A percentile compares a stretch with the other conserved stretches of the same genome.
These are phyloP conservation scores for Hemitrygon akajei DNA, from an alignment of 2,797 vertebrate genomes.

Conservation along the genomic window DNA sequence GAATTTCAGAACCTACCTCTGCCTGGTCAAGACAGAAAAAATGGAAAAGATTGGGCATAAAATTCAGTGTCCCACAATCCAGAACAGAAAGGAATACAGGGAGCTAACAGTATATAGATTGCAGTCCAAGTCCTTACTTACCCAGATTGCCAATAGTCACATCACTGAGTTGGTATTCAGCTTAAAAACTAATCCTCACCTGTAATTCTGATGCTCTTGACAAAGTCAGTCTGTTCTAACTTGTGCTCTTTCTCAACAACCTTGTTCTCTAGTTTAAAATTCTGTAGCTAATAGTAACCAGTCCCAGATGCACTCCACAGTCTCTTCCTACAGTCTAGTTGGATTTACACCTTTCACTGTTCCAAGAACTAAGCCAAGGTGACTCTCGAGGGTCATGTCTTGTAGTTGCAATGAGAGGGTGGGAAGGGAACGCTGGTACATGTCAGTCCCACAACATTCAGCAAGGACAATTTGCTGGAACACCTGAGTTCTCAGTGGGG, in stretches of 20 bases:
- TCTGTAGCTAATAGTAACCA: background rate
- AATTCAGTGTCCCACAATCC: background rate
- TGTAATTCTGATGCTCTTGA: too few species aligned
- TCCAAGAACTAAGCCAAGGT: background rate
- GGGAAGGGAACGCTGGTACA: background rate
- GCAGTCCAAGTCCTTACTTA: background rate
- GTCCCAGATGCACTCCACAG: too few species aligned
- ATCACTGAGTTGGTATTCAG: background rate
- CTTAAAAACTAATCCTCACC: too few species aligned
- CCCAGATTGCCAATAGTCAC: background rate
- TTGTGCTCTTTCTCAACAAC: too few species aligned
- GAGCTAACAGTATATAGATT: background rate
- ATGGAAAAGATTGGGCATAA: background rate
- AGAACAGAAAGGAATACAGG: background rate
- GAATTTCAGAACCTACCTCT: background rate
- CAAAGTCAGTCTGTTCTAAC: too few species aligned
- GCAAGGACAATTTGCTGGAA: too few species aligned
- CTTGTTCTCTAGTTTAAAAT: too few species aligned
- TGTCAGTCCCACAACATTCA: background rate
- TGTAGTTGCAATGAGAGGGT: too few species aligned
- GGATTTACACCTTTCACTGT: background rate
- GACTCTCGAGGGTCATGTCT: background rate
- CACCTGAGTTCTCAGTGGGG: too few species aligned
- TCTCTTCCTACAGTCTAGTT: background rate
- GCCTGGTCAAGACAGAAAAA: background rate